Percentiles rank a stretch among this genome's conserved stretches.
These are phyloP conservation scores for Cepaea hortensis DNA, from an alignment of 2,888 invertebrate genomes.

Conservation along the genomic window DNA sequence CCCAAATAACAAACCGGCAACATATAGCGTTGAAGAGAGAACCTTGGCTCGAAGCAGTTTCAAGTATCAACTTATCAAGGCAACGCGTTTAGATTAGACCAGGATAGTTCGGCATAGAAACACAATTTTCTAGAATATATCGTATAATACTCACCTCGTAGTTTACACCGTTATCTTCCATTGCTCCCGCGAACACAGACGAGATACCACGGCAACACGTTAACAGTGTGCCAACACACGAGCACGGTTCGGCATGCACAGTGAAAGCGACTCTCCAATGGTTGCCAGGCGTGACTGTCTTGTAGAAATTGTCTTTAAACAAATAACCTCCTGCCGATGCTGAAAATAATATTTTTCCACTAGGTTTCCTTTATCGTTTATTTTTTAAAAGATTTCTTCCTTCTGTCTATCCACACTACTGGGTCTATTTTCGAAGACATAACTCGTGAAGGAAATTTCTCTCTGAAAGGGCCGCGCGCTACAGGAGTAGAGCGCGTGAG, in stretches of 20 bases:
- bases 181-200: not conserved
- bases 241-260: not conserved
- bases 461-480: conserved; percentile 32
- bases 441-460: not conserved
- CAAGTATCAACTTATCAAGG: not conserved
- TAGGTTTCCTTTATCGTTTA: no score
- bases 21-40: no score
- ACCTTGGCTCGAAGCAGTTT: no score
- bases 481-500: conserved; percentile 12
- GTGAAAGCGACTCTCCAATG: no score
- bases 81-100: not conserved
- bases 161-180: not conserved
- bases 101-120: not conserved
- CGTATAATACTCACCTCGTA: conserved; percentile 10
- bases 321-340: no score
- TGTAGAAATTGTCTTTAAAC: no score
- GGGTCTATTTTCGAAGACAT: not conserved
- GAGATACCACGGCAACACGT: not conserved
- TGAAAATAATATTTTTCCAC: no score
- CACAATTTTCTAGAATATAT: not conserved
- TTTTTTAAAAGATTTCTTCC: not conserved
- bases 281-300: no score
- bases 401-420: not conserved
- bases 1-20: no score
- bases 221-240: not conserved